phyloP scores from a whole-genome alignment of 2,113 vertebrate species.

The Periophthalmus modestus region DNA sequence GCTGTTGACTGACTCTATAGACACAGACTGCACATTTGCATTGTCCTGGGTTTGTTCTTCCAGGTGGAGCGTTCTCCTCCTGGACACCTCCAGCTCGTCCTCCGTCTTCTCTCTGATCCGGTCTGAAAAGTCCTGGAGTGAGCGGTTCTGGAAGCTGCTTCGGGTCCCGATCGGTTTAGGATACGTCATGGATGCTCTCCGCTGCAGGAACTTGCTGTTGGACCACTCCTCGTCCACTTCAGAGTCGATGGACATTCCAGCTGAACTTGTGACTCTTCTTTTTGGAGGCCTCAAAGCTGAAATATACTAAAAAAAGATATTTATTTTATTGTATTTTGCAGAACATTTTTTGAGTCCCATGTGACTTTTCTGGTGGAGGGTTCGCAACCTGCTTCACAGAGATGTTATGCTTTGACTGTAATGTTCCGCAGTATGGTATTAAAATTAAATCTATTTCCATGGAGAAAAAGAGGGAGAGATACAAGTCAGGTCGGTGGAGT shows the following conservation, averaged over 20 bases:
- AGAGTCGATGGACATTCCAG: slow-evolving; percentile 39
- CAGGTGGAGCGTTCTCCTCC: slow-evolving; percentile 30
- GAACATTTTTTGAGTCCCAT: no score
- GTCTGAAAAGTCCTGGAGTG: slow-evolving; percentile 73
- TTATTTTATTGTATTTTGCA: background rate
- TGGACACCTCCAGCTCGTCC: slow-evolving; percentile 70
- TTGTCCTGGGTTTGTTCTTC: slow-evolving; percentile 23
- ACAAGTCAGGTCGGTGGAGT: no score
- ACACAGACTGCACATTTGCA: slow-evolving; percentile 27
- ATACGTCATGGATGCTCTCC: slow-evolving; percentile 51
- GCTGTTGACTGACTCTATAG: slow-evolving; percentile 47
- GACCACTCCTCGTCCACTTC: slow-evolving; percentile 54
- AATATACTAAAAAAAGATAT: slow-evolving; percentile 62
- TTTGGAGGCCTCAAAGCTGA: slow-evolving; percentile 84
- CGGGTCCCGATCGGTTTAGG: slow-evolving; percentile 42
- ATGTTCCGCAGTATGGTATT: no score
- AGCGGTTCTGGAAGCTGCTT: slow-evolving; percentile 65
- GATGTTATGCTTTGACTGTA: no score
- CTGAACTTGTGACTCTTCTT: slow-evolving; percentile 54
- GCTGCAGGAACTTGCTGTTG: slow-evolving; percentile 37
- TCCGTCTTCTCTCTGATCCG: slow-evolving; percentile 63
- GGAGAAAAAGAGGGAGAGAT: no score
- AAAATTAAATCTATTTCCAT: no score
- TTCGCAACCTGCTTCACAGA: background rate
- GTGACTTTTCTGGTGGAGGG: no score